A percentile compares a stretch with the other conserved stretches of the same genome.
Evolutionary conservation across 1,140 invertebrate species (phyloP).

Genomic region (Heterodera schachtii): DNA sequence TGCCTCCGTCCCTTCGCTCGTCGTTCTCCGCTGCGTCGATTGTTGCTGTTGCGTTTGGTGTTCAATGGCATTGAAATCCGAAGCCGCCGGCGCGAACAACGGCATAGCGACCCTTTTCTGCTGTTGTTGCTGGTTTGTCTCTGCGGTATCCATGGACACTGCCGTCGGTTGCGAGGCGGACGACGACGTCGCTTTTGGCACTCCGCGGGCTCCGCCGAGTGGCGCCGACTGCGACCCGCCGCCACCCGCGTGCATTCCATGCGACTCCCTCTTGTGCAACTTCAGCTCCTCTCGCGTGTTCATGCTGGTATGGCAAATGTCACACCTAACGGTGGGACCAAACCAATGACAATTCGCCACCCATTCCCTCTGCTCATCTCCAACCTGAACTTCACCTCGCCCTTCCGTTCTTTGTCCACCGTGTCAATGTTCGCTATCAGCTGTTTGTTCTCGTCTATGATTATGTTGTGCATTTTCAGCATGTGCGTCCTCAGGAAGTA

Average conservation of each 20-base stretch:
- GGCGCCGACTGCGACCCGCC: not conserved
- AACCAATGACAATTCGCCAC: too few species aligned
- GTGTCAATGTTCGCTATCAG: constrained; percentile 66
- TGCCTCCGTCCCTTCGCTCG: not conserved
- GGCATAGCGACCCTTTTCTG: constrained; percentile 14
- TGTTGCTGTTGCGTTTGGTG: constrained; percentile 2
- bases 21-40: not conserved
- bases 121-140: constrained; percentile 14
- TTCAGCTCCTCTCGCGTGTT: constrained; percentile 49
- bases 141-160: constrained; percentile 19
- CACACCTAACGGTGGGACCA: constrained; percentile 46
- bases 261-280: constrained; percentile 56
- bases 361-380: not conserved
- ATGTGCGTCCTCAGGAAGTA: constrained; percentile 99
- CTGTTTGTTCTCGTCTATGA: constrained; percentile 72
- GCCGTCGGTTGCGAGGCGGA: constrained; percentile 10
- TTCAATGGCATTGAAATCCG: constrained; percentile 7
- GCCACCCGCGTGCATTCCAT: constrained; percentile 47
- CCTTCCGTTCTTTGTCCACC: constrained; percentile 55
- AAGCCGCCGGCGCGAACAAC: not conserved
- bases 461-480: constrained; percentile 97
- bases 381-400: constrained; percentile 54
- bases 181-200: not conserved
- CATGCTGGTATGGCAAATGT: constrained; percentile 53
- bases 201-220: constrained; percentile 3